Base-by-base conservation (phyloP, 1,140 invertebrate genomes). In the Lepidotrigona ventralis region DNA sequence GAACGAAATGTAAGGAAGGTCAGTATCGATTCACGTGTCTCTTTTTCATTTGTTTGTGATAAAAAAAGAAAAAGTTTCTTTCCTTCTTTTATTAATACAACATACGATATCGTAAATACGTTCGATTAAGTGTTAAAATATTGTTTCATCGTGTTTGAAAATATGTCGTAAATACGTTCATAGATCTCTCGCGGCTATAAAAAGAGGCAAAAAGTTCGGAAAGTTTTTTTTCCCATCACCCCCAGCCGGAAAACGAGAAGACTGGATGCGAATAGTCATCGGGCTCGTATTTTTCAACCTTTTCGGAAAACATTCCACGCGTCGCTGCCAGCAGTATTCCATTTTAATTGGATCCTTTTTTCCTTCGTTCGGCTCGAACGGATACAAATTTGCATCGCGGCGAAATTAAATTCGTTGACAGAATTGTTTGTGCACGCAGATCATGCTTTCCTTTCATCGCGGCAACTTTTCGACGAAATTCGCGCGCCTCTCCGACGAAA, bases 351-450 rank as follows among this genome's bases (percentile, higher is more conserved):
- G 46, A 83, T 78, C 54, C 39, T 58, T 83, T 70, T 78, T 23
- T 53, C 39, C 74, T 83, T 56, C 54, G 64, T 51, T 63, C 75
- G 29, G 21, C n/a, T 33, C 26, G 81, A 71, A 83, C 75, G 39
- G 66, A 78, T 83, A 77, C 66, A 63, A 83, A 83, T 83, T 83
- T 83, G 71, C 81, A 83, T 83, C 75, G 75, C 75, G 66, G 56
- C 29, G 75, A 78, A 83, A 83, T 83, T 60, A 83, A 83, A 83
- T 69, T 78, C 81, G 81, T 78, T 78, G 81, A 83, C 81, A 83
- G 75, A 63, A 78, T 83, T 83, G 75, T 83, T 83, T 78, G 81
- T n/a, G 58, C 75, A 58, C 75, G 54, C 66, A 51, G 53, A 78
- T 76, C 81, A 69, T 83, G 81, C 71, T 78, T 83, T 78, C 46